Percentiles rank a stretch among this genome's conserved stretches.
Evolutionary conservation across 2,888 invertebrate species (phyloP).

Genomic region (Pycnomerus fuliginosus): DNA sequence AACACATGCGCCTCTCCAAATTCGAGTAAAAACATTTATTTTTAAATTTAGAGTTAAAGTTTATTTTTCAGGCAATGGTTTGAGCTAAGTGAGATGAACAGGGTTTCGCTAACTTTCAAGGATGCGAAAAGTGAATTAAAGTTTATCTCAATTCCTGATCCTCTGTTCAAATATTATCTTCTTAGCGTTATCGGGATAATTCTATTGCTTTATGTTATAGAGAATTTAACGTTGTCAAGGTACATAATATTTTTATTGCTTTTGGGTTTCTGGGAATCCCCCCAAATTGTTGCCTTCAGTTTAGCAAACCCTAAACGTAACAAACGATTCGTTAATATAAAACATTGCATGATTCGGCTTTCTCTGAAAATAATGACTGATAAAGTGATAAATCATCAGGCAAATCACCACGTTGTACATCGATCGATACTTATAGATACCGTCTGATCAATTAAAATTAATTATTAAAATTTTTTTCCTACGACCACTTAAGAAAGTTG

Average conservation of each 20-base stretch:
- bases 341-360: too few species aligned
- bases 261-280: too few species aligned
- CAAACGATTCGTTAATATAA: too few species aligned
- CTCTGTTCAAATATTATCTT: constrained; percentile 81
- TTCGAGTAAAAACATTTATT: constrained; percentile 57
- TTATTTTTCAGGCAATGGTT: constrained; percentile 65
- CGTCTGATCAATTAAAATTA: constrained; percentile 2
- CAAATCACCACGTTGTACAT: too few species aligned
- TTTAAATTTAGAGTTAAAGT: constrained; percentile 6
- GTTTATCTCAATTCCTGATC: constrained; percentile 75
- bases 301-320: too few species aligned
- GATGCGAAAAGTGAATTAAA: constrained; percentile 67
- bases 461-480: too few species aligned
- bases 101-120: constrained; percentile 64
- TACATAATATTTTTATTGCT: constrained; percentile 51
- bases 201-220: constrained; percentile 61
- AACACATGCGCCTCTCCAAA: constrained; percentile 81
- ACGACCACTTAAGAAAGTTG: too few species aligned
- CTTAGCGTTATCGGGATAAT: constrained; percentile 62
- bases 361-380: too few species aligned
- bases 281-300: too few species aligned
- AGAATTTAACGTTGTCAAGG: constrained; percentile 60
- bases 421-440: too few species aligned
- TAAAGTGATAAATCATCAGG: too few species aligned
- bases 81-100: constrained; percentile 60